A percentile compares a stretch with the other conserved stretches of the same genome.
Conservation (phyloP, 1,140 invertebrate species). For the Chrysopa pallens region DNA sequence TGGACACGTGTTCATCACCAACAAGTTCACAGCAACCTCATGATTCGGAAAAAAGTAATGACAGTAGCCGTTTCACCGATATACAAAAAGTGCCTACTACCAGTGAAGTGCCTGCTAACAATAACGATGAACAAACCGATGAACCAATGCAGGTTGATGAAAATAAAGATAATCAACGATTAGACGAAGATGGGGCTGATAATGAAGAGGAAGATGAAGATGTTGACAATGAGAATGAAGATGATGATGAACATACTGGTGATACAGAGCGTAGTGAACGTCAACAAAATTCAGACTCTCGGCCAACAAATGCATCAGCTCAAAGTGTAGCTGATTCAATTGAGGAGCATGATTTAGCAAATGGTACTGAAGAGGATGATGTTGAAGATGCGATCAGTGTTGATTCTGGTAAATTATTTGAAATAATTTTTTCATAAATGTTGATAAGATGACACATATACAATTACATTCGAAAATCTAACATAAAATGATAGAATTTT, state of each 20-base stretch:
- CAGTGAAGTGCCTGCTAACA: constrained; percentile 17
- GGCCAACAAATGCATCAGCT: too few species aligned
- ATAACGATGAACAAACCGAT: background rate
- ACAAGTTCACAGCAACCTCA: background rate
- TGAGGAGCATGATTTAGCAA: constrained; percentile 10
- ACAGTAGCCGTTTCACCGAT: background rate
- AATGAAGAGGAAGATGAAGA: constrained; percentile 11
- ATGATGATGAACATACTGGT: constrained; percentile 5
- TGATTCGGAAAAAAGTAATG: background rate
- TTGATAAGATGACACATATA: too few species aligned
- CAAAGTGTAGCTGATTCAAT: background rate
- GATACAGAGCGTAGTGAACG: constrained; percentile 3
- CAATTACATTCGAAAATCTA: too few species aligned
- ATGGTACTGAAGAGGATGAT: constrained; percentile 10
- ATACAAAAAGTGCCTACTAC: constrained; percentile 17
- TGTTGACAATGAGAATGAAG: constrained; percentile 5
- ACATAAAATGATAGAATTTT: too few species aligned
- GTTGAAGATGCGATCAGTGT: constrained; percentile 6
- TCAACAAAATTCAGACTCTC: background rate
- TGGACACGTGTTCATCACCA: background rate
- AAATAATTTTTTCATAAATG: too few species aligned
- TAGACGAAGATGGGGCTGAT: constrained; percentile 5
- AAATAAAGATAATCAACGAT: constrained; percentile 2
- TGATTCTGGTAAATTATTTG: constrained; percentile 7
- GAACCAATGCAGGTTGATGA: background rate